A percentile compares a stretch with the other conserved stretches of the same genome.
Conservation (phyloP, 2,888 invertebrate genomes). For the Andrena chrysosceles region DNA sequence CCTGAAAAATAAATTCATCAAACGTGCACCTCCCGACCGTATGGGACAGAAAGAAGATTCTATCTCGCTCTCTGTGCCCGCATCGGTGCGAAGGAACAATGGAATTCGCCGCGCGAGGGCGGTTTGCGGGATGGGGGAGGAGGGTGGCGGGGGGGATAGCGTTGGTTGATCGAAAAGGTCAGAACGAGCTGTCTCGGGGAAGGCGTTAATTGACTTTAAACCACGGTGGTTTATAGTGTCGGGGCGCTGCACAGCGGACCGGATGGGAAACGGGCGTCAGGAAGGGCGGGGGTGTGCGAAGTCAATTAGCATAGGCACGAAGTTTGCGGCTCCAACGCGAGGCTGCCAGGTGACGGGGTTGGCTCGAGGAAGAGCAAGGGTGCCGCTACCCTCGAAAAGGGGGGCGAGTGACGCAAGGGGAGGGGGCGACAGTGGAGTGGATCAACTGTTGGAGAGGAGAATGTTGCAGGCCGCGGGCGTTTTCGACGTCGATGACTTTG, state of each 20-base stretch:
- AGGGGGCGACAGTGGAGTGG: constrained; percentile 3
- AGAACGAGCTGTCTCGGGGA: constrained; percentile 60
- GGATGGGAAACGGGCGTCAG: constrained; percentile 16
- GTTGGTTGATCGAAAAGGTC: constrained; percentile 57
- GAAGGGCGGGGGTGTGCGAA: constrained; percentile 54
- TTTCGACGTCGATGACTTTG: constrained; percentile 58
- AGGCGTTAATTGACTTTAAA: constrained; percentile 72
- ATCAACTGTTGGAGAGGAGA: constrained; percentile 49
- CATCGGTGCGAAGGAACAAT: constrained; percentile 46
- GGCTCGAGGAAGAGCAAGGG: constrained; percentile 49
- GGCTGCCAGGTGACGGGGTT: constrained; percentile 55
- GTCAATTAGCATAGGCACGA: constrained; percentile 71
- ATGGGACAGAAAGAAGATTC: constrained; percentile 4
- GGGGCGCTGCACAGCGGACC: constrained; percentile 23
- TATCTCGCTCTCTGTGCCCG: constrained; percentile 6
- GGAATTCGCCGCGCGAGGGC: constrained; percentile 39
- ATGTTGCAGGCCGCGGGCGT: constrained; percentile 50
- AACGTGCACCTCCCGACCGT: neutral
- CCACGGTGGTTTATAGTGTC: constrained; percentile 67
- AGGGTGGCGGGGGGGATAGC: neutral
- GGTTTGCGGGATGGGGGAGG: neutral
- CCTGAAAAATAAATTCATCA: constrained; percentile 54
- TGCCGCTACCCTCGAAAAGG: constrained; percentile 29
- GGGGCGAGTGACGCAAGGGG: neutral
- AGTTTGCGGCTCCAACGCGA: constrained; percentile 63